phyloP scores from a whole-genome alignment of 2,888 invertebrate species.

The Liodrosophila aerea region DNA sequence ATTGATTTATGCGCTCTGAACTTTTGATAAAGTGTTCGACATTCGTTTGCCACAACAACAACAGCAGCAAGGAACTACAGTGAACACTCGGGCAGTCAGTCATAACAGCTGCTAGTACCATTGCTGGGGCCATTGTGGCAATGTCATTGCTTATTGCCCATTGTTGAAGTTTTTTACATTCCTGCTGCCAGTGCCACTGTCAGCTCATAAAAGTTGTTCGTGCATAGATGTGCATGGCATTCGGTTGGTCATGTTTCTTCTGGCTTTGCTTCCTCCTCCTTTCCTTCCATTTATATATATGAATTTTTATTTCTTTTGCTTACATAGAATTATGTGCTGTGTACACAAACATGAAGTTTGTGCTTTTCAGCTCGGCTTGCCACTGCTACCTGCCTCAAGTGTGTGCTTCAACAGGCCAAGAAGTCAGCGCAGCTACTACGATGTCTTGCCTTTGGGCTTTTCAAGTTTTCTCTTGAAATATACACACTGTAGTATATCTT shows the following conservation, averaged over 20 bases:
- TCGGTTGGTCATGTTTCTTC: conserved; percentile 24
- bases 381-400: conserved; percentile 30
- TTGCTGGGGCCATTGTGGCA: conserved; percentile 38
- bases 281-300: conserved; percentile 2
- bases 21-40: conserved; percentile 71
- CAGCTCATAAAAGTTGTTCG: conserved; percentile 42
- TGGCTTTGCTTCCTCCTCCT: conserved; percentile 26
- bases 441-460: conserved; percentile 35
- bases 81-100: conserved; percentile 2
- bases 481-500: conserved; percentile 5
- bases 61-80: conserved; percentile 9
- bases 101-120: conserved; percentile 27
- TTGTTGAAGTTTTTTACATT: conserved; percentile 34
- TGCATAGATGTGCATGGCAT: conserved; percentile 48
- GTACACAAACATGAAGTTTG: conserved; percentile 47
- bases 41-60: conserved; percentile 33
- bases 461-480: conserved; percentile 17
- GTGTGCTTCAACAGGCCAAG: too few species aligned
- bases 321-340: conserved; percentile 61
- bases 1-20: conserved; percentile 67
- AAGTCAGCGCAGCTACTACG: neutral
- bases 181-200: neutral
- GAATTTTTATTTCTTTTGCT: conserved; percentile 43
- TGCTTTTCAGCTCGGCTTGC: conserved; percentile 29
- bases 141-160: conserved; percentile 59